These are phyloP conservation scores for Tiphia femorata DNA, from an alignment of 2,888 invertebrate genomes.

Conservation along the genomic window DNA sequence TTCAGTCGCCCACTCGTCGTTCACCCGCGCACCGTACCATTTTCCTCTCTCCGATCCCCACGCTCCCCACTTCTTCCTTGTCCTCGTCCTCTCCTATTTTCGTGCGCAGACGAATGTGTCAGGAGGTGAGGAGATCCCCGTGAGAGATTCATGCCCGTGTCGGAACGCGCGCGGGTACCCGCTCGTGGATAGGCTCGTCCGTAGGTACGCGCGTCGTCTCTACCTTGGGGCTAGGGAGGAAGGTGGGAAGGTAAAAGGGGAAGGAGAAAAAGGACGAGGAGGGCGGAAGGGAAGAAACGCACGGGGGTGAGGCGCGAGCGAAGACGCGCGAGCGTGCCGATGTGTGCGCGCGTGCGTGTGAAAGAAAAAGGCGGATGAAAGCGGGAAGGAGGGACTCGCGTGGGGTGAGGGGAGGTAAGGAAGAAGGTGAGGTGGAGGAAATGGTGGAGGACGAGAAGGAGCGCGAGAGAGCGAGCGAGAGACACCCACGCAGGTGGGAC, in stretches of 20 bases:
- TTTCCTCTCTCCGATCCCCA: background rate
- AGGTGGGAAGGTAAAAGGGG: background rate
- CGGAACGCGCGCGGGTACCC: conserved; percentile 24
- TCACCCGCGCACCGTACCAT: conserved; percentile 15
- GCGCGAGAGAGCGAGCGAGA: conserved; percentile 46
- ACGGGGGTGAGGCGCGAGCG: no score
- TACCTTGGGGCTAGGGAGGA: background rate
- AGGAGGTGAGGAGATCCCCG: conserved; percentile 42
- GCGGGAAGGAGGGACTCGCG: conserved; percentile 7
- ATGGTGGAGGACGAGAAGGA: conserved; percentile 10
- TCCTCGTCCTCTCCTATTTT: conserved; percentile 33
- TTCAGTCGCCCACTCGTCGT: conserved; percentile 20
- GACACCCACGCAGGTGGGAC: conserved; percentile 65
- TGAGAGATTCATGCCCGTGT: conserved; percentile 43
- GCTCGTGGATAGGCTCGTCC: background rate
- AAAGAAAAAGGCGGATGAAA: no score
- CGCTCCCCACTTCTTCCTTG: conserved; percentile 5
- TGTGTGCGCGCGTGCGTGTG: no score
- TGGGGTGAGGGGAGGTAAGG: background rate
- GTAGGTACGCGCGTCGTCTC: background rate
- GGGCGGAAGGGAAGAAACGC: background rate
- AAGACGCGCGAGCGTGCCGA: no score
- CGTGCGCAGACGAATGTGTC: conserved; percentile 39
- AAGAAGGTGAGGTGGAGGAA: conserved; percentile 5
- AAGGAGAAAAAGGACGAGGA: conserved; percentile 5